phyloP scores from a whole-genome alignment of 37 sponge, comb jelly and placozoan species.

The Beroe forskalii region DNA sequence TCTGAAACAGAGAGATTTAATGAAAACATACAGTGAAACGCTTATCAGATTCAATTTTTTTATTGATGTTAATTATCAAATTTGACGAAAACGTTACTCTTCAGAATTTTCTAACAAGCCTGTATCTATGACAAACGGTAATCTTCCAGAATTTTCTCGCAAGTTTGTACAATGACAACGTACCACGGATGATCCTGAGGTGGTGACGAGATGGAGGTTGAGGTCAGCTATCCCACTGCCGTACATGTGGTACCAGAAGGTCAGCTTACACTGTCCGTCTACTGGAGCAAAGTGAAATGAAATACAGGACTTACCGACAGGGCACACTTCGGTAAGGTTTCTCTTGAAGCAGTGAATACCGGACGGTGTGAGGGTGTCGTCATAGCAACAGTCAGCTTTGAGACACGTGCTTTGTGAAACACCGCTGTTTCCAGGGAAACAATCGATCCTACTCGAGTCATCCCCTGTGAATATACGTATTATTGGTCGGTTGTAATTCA shows the following conservation, averaged over 20 bases:
- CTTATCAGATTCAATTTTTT: no score
- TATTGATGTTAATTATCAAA: no score
- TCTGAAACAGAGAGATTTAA: background rate
- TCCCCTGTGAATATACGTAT: no score
- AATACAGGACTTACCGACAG: background rate
- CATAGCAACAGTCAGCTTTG: slow-evolving; percentile 60
- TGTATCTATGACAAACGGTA: no score
- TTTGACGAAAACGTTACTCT: no score
- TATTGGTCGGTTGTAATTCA: no score
- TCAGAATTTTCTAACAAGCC: no score
- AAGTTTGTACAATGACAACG: no score
- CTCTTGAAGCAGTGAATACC: slow-evolving; percentile 65
- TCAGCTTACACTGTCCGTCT: slow-evolving; percentile 53
- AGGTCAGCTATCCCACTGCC: slow-evolving; percentile 35
- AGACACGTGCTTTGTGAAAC: slow-evolving; percentile 49
- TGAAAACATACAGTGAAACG: no score
- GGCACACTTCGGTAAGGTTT: slow-evolving; percentile 62
- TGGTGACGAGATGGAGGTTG: slow-evolving; percentile 37
- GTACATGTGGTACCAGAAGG: slow-evolving; percentile 68
- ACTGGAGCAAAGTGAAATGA: no score
- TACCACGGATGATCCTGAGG: slow-evolving; percentile 20
- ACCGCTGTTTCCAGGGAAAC: slow-evolving; percentile 56
- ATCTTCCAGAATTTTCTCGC: no score
- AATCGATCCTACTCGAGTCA: slow-evolving; percentile 2
- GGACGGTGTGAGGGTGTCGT: slow-evolving; percentile 41